Evolutionary conservation across 2,797 vertebrate species (phyloP).

Genomic region (Helicolenus hilgendorfi): DNA sequence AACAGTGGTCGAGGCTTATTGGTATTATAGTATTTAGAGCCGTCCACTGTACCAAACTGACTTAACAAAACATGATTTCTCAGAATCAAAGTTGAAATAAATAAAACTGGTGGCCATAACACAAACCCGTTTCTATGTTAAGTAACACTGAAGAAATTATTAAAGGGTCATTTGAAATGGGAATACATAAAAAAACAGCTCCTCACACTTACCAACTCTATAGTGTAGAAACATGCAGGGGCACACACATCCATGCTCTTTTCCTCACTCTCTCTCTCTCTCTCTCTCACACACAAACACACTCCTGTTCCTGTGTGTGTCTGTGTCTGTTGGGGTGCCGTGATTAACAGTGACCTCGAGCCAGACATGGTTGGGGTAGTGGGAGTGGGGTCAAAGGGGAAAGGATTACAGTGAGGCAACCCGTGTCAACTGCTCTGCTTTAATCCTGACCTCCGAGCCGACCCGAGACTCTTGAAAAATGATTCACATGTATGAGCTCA

Average conservation of each 20-base stretch:
- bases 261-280: not conserved
- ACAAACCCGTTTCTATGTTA: not conserved
- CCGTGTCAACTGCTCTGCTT: slow-evolving; percentile 51
- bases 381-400: slow-evolving; percentile 70
- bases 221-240: not conserved
- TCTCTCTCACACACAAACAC: not conserved
- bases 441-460: slow-evolving; percentile 43
- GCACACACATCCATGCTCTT: not conserved
- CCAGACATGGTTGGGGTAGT: slow-evolving; percentile 46
- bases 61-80: not conserved
- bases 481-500: slow-evolving; percentile 19
- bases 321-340: slow-evolving; percentile 35
- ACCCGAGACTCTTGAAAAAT: slow-evolving; percentile 32
- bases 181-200: not conserved
- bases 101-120: not conserved
- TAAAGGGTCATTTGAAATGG: not conserved
- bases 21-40: not conserved
- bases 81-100: not conserved
- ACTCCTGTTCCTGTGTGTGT: slow-evolving; percentile 5
- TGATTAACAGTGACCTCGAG: slow-evolving; percentile 70
- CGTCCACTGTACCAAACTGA: not conserved
- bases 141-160: not conserved
- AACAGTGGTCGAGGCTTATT: not conserved
- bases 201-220: not conserved
- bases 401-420: slow-evolving; percentile 70